phyloP scores from a whole-genome alignment of 2,888 invertebrate genomes.

The Lasius fuliginosus region DNA sequence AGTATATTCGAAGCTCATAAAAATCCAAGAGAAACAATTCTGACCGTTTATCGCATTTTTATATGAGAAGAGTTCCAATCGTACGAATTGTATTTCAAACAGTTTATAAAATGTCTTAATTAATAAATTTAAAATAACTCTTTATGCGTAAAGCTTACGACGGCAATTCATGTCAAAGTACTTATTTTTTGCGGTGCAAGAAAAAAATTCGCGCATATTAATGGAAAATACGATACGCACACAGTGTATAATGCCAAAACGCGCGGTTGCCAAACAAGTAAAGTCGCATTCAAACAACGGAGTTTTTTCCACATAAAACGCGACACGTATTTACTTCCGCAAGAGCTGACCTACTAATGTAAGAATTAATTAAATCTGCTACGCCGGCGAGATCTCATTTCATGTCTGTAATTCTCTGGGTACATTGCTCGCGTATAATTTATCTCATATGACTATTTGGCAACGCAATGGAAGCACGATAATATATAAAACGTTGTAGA shows the following conservation, averaged over 20 bases:
- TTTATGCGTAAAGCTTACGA: neutral
- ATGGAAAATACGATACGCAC: slow-evolving; percentile 62
- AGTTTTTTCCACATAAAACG: slow-evolving; percentile 45
- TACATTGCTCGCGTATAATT: slow-evolving; percentile 29
- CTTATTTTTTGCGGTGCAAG: neutral
- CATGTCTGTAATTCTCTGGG: slow-evolving; percentile 31
- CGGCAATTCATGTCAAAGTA: neutral
- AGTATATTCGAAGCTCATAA: neutral
- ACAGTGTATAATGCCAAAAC: slow-evolving; percentile 61
- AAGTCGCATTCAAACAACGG: slow-evolving; percentile 64
- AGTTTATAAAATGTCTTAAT: neutral
- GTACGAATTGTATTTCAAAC: neutral
- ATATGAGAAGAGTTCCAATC: neutral
- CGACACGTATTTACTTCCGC: slow-evolving; percentile 41
- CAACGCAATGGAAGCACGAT: neutral
- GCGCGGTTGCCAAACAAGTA: slow-evolving; percentile 68
- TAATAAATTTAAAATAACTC: neutral
- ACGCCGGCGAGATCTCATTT: slow-evolving; percentile 35
- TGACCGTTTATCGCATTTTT: neutral
- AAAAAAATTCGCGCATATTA: slow-evolving; percentile 16
- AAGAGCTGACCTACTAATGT: slow-evolving; percentile 54
- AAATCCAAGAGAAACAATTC: neutral
- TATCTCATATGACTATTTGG: slow-evolving; percentile 27
- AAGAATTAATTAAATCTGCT: slow-evolving; percentile 59
- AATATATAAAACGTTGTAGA: slow-evolving; percentile 16